Evolutionary conservation across 2,888 invertebrate species (phyloP).

Genomic region (Physocephala rufipes): DNA sequence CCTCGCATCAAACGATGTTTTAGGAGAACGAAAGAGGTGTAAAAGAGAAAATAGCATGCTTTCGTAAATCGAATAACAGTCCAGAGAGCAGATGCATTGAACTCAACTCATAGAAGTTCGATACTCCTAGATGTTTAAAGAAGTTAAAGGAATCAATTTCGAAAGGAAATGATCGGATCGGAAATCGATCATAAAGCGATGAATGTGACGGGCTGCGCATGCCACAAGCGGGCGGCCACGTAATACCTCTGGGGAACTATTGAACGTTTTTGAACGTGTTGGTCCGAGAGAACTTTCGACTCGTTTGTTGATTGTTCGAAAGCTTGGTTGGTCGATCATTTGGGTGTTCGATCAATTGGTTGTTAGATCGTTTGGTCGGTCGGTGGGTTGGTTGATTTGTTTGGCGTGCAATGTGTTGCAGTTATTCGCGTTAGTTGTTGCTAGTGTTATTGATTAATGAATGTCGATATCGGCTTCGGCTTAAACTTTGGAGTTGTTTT

Average conservation of each 20-base stretch:
- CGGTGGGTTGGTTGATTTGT: not conserved
- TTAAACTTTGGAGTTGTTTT: no score
- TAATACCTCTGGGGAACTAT: not conserved
- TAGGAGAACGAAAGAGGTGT: no score
- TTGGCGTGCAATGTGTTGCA: not conserved
- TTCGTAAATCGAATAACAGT: no score
- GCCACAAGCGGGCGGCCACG: not conserved
- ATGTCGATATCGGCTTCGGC: conserved; percentile 3
- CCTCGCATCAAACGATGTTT: no score
- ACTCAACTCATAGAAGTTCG: no score
- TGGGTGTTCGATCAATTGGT: not conserved
- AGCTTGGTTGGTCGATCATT: no score
- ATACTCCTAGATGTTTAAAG: no score
- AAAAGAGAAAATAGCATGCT: no score
- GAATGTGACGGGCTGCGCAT: conserved; percentile 17
- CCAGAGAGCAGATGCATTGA: no score
- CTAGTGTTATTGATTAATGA: not conserved
- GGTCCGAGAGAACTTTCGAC: not conserved
- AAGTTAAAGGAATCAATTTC: no score
- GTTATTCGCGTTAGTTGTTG: conserved; percentile 10
- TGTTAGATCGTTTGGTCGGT: not conserved
- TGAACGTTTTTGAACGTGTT: not conserved
- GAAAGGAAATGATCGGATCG: not conserved
- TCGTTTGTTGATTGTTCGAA: not conserved
- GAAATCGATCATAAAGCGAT: conserved; percentile 4